Percentiles rank a stretch among this genome's conserved stretches.
Conservation (phyloP, 2,888 invertebrate species). For the Drosophila kuntzei region DNA sequence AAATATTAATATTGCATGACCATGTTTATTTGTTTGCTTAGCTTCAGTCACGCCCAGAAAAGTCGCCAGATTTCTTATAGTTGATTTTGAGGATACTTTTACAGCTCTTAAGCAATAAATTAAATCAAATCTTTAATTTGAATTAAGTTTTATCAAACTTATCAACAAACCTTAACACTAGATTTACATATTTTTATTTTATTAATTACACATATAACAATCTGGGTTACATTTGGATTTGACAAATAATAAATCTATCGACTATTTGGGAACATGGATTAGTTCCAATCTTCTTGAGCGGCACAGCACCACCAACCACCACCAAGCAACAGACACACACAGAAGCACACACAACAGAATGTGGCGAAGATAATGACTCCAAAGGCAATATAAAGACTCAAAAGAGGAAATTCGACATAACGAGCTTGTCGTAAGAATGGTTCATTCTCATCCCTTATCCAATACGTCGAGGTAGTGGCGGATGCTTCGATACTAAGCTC, state of each 20-base stretch:
- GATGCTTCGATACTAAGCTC: too few species aligned
- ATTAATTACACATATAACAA: neutral
- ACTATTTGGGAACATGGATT: neutral
- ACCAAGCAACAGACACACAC: neutral
- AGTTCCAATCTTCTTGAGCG: constrained; percentile 18
- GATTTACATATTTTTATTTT: neutral
- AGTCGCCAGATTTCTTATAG: neutral
- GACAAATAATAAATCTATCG: too few species aligned
- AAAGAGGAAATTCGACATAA: neutral
- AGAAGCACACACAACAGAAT: neutral
- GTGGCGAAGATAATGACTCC: neutral
- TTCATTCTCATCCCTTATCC: neutral
- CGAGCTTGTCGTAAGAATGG: neutral
- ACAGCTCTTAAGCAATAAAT: neutral
- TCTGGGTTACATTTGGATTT: neutral
- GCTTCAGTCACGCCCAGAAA: constrained; percentile 15
- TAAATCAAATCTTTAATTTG: neutral
- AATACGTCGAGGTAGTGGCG: neutral
- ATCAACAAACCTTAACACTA: neutral
- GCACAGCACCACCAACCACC: constrained; percentile 29
- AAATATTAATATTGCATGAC: constrained; percentile 79
- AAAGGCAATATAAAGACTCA: neutral
- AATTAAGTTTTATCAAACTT: too few species aligned
- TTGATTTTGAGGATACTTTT: neutral
- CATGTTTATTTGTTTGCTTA: constrained; percentile 70